Evolutionary conservation across 2,797 vertebrate species (phyloP), one percentile per base, ranked within the genome.

Genomic region (Carapus acus): DNA sequence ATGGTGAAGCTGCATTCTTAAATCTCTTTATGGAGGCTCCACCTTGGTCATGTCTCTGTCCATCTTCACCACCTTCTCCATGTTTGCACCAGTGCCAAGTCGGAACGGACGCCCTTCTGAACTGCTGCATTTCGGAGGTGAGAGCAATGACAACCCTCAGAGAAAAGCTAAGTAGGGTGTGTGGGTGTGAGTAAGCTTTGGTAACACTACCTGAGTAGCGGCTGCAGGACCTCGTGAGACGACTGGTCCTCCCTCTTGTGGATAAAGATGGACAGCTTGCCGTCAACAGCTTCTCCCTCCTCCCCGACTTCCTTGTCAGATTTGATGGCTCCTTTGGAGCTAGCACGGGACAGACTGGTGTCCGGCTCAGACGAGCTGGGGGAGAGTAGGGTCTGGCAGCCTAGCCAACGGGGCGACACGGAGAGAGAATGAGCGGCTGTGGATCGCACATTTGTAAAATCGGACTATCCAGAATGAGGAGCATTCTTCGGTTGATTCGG

Each of bases 1-100:
- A 16, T 20, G 29, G 2, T 11, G 2, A 48, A 18, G 16, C 17
- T 3, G 16, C 0, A 6, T 8, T 37, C 20, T 27, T 5, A 15
- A 43, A 19, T 34, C 23, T 19, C 21, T 33, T 37, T 19, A 2
- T 6, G 37, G 41, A 47, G 38, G 2, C 17, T 60, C 64, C 77
- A 95, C 96, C 86, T 99, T 99, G 14, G 95, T 99, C 96, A 99
- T 98, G 74, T 99, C 96, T 63, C 95, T 88, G 74, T 99, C 96
- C 96, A 99, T 98, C 84, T 99, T 99, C 60, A 99, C 96, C 57
- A 99, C 96, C 69, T 98, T 99, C 78, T 99, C 96, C 96, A 99
- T 99, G 80, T 99, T 99, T 19, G 96, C 95, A 7, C 96, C 96
- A 15, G 96, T 98, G 46, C 94, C 96, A 11, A 99, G 90, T 1